A percentile compares a stretch with the other conserved stretches of the same genome.
Conservation (phyloP, 2,797 vertebrate genomes). For the Sebastes ruberrimus region DNA sequence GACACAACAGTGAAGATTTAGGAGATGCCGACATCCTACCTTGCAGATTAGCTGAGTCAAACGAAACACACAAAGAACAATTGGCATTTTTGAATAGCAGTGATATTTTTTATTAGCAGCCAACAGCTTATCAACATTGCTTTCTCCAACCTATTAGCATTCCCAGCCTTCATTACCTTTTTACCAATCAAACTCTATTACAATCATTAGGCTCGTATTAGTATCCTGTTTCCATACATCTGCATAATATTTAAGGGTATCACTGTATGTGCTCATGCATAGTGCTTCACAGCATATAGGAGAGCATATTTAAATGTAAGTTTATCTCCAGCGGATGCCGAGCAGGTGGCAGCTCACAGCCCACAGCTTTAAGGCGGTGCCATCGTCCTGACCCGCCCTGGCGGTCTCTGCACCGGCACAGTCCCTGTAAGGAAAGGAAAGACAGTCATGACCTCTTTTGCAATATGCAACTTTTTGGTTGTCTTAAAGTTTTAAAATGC, state of each 20-base stretch:
- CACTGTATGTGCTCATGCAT: neutral
- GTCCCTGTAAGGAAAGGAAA: constrained; percentile 52
- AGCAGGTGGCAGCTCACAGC: constrained; percentile 81
- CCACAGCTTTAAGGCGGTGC: constrained; percentile 78
- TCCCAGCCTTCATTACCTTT: neutral
- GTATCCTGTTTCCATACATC: neutral
- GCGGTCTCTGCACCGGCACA: constrained; percentile 57
- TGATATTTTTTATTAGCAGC: neutral
- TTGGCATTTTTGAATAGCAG: neutral
- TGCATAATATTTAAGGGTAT: neutral
- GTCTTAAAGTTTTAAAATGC: neutral
- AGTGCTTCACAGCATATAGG: neutral
- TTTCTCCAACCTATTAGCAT: neutral
- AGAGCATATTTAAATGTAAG: neutral
- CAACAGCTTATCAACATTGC: neutral
- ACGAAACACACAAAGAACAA: neutral
- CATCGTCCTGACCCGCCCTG: constrained; percentile 74
- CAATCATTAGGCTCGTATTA: neutral
- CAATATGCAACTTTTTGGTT: neutral
- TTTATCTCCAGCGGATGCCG: constrained; percentile 79
- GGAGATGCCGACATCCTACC: neutral
- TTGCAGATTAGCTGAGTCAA: neutral
- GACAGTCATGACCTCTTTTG: neutral
- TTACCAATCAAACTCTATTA: neutral
- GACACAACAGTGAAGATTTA: neutral